Conservation (phyloP, 2,888 invertebrate genomes). For the Perizoma flavofasciatum region DNA sequence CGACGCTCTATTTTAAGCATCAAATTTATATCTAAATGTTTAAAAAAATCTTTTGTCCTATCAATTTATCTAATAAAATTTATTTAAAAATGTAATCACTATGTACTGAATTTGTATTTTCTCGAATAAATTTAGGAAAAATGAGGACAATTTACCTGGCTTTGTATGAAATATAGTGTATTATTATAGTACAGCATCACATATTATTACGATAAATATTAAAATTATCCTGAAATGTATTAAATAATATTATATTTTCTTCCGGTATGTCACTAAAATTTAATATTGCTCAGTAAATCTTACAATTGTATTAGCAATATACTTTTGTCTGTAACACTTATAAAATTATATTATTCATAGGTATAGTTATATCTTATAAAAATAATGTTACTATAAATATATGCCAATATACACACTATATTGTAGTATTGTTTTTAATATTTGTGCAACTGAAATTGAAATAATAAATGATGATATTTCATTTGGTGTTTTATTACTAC, state of each 20-base stretch:
- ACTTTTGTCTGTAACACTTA: constrained; percentile 42
- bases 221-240: no score
- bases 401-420: constrained; percentile 57
- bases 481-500: constrained; percentile 18
- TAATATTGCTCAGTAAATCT: constrained; percentile 51
- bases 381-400: constrained; percentile 43
- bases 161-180: no score
- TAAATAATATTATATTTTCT: constrained; percentile 6
- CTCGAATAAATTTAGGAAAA: no score
- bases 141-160: no score
- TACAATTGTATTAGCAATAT: constrained; percentile 43
- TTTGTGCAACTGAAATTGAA: constrained; percentile 62
- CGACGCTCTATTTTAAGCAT: no score
- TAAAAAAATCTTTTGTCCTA: neutral
- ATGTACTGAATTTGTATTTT: no score
- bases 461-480: constrained; percentile 61
- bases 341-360: constrained; percentile 32
- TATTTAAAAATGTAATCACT: no score
- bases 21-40: neutral
- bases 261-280: constrained; percentile 37
- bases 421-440: constrained; percentile 61
- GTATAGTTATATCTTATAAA: constrained; percentile 50
- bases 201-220: no score
- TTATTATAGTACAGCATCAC: no score
- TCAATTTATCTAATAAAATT: no score